Percentiles rank a stretch among this genome's conserved stretches.
Evolutionary conservation across 2,888 invertebrate genomes (phyloP).

Genomic region (Anagyrus pseudococci): DNA sequence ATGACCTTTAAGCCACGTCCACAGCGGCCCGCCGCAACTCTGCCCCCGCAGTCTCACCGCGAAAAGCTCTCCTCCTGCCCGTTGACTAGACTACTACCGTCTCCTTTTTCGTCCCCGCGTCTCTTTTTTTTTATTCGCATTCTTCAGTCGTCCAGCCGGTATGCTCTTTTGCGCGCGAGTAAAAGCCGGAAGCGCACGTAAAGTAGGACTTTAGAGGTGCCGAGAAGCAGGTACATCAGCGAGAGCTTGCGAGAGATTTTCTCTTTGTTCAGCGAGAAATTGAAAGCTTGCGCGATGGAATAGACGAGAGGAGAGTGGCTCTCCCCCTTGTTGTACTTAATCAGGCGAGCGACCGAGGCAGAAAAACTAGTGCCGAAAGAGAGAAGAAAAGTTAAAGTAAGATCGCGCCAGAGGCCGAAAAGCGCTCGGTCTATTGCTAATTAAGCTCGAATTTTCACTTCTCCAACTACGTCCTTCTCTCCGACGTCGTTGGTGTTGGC

Average conservation of each 20-base stretch:
- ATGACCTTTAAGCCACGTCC: no score
- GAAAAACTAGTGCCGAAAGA: neutral
- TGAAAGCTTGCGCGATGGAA: slow-evolving; percentile 17
- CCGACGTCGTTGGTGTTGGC: no score
- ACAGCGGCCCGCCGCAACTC: slow-evolving; percentile 13
- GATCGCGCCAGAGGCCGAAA: no score
- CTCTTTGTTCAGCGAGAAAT: slow-evolving; percentile 12
- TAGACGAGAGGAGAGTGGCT: neutral
- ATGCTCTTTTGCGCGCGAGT: no score
- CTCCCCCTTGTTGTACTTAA: slow-evolving; percentile 12
- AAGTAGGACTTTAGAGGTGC: slow-evolving; percentile 13
- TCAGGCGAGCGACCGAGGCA: slow-evolving; percentile 10
- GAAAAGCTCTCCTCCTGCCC: no score
- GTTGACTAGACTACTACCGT: no score
- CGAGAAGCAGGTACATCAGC: no score
- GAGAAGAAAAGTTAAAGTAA: neutral
- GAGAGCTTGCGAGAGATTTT: no score
- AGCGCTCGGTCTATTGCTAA: slow-evolving; percentile 11
- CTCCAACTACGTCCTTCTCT: no score
- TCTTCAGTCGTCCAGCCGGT: neutral
- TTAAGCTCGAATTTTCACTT: no score
- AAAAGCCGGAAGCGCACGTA: neutral
- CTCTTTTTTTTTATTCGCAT: neutral
- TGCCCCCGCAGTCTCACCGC: no score
- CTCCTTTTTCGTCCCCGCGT: neutral